phyloP scores from a whole-genome alignment of 92 coral and sea anemone genomes.

The Bergia sp. region DNA sequence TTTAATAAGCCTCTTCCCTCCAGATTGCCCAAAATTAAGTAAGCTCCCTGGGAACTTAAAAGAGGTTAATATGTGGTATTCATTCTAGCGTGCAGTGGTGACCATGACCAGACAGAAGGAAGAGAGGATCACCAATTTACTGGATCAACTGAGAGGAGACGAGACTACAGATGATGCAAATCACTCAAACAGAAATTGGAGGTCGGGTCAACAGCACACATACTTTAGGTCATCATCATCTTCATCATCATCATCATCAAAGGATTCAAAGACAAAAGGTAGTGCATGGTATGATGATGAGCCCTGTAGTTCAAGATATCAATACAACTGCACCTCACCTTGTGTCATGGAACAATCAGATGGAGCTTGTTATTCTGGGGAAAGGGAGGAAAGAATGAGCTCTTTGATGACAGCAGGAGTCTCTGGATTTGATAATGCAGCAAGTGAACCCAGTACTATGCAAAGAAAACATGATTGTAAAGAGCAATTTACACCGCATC shows the following conservation, averaged over 20 bases:
- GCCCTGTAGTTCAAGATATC: background rate
- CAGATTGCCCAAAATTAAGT: too few relatives aligned
- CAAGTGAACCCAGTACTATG: background rate
- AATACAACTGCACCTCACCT: background rate
- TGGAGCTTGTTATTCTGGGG: background rate
- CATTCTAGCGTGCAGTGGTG: conserved; percentile 73
- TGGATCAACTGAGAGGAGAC: conserved; percentile 55
- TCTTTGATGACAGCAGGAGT: background rate
- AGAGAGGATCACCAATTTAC: conserved; percentile 63
- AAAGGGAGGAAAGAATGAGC: background rate
- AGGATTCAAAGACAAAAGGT: background rate
- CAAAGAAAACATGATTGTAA: background rate
- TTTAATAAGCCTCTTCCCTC: too few relatives aligned
- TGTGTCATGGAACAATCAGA: background rate
- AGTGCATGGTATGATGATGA: background rate
- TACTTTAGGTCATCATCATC: background rate
- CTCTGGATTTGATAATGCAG: background rate
- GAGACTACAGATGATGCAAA: conserved; percentile 16
- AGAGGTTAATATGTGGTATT: too few relatives aligned
- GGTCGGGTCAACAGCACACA: background rate
- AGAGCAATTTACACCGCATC: background rate
- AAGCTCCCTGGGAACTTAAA: too few relatives aligned
- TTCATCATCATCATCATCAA: background rate
- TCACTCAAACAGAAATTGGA: conserved; percentile 32
- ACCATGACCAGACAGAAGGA: conserved; percentile 79